Percentiles rank a stretch among this genome's conserved stretches.
Evolutionary conservation across 2,797 vertebrate genomes (phyloP).

Genomic region (Miichthys miiuy): DNA sequence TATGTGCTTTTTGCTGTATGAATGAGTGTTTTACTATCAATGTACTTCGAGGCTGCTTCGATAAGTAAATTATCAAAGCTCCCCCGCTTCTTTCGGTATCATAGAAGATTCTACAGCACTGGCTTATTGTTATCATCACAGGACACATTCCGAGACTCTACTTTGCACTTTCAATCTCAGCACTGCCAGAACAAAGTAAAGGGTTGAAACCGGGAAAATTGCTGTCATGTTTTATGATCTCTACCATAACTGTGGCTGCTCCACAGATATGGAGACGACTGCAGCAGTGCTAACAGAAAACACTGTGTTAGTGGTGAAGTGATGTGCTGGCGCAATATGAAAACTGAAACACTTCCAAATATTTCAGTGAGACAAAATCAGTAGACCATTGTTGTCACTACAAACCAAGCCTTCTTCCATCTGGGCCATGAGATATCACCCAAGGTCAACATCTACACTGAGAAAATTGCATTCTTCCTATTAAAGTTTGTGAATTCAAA

Average conservation of each 20-base stretch:
- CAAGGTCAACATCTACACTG: conserved; percentile 17
- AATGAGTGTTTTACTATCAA: conserved; percentile 59
- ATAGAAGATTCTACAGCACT: conserved; percentile 30
- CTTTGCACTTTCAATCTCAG: conserved; percentile 65
- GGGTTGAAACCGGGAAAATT: conserved; percentile 34
- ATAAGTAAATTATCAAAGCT: conserved; percentile 70
- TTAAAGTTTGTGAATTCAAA: not conserved
- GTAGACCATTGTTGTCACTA: not conserved
- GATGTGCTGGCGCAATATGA: not conserved
- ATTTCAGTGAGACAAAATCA: conserved; percentile 10
- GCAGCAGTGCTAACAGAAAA: not conserved
- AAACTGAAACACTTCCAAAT: conserved; percentile 29
- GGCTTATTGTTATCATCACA: conserved; percentile 59
- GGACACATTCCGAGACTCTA: conserved; percentile 48
- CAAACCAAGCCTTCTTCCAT: not conserved
- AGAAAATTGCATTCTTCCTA: not conserved
- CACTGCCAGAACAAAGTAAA: conserved; percentile 21
- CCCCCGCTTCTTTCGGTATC: conserved; percentile 36
- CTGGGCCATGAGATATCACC: conserved; percentile 5
- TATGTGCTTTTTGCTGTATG: conserved; percentile 27
- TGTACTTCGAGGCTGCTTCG: conserved; percentile 36
- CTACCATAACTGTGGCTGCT: conserved; percentile 15
- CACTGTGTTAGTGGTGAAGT: not conserved
- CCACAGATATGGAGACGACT: conserved; percentile 29
- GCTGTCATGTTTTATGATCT: conserved; percentile 53